Evolutionary conservation across 2,113 vertebrate genomes (phyloP).

Genomic region (Columba janthina): DNA sequence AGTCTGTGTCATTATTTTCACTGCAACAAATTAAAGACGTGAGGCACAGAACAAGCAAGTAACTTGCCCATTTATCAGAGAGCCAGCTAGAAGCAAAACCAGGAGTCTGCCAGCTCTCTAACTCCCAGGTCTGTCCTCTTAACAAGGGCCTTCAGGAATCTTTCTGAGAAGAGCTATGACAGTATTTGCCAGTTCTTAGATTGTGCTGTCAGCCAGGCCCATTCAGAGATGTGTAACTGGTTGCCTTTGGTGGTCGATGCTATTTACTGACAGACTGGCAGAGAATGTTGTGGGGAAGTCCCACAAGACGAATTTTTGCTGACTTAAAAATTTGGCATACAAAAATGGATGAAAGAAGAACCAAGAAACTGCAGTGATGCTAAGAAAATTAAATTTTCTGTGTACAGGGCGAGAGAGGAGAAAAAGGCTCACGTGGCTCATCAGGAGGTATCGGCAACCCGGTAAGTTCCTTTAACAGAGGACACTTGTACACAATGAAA

Average conservation of each 20-base stretch:
- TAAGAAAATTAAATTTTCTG: background rate
- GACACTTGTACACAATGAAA: background rate
- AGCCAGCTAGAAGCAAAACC: background rate
- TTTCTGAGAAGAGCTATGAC: background rate
- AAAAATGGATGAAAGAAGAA: background rate
- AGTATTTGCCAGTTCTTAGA: background rate
- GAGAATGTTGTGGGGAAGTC: background rate
- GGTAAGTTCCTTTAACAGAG: slow-evolving; percentile 24
- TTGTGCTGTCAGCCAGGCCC: background rate
- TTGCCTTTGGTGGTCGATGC: background rate
- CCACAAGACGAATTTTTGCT: background rate
- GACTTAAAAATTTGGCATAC: background rate
- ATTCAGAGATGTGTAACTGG: background rate
- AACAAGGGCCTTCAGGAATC: background rate
- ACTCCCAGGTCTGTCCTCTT: background rate
- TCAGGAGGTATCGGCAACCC: slow-evolving; percentile 17
- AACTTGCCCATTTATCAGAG: background rate
- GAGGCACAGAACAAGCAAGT: background rate
- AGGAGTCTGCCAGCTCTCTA: background rate
- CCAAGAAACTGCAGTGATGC: background rate
- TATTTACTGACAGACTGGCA: background rate
- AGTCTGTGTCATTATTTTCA: background rate
- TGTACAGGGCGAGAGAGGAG: slow-evolving; percentile 57
- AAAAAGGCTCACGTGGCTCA: background rate
- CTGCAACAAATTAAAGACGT: background rate